A percentile compares a stretch with the other conserved stretches of the same genome.
Evolutionary conservation across 2,797 vertebrate genomes (phyloP).

Genomic region (Chrosomus eos): DNA sequence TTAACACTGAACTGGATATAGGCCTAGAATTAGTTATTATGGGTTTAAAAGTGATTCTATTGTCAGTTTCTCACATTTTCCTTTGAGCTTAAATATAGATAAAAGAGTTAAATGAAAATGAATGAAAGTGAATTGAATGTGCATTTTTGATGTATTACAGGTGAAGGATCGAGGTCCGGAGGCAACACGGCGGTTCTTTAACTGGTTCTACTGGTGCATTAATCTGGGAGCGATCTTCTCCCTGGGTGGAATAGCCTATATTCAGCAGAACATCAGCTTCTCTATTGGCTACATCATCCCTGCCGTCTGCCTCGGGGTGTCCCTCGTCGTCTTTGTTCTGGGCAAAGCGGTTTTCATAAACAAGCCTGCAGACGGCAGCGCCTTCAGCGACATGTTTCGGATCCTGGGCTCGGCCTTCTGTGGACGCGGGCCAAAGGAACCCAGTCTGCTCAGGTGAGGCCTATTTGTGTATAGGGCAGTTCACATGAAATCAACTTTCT

Average conservation of each 20-base stretch:
- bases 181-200: conserved; percentile 95
- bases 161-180: conserved; percentile 95
- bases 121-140: not conserved
- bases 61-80: not conserved
- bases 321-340: conserved; percentile 89
- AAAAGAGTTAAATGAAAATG: not conserved
- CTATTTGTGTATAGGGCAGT: not conserved
- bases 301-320: conserved; percentile 87
- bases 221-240: conserved; percentile 94
- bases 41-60: not conserved
- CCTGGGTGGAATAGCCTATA: conserved; percentile 90
- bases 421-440: conserved; percentile 69
- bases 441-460: conserved; percentile 79
- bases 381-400: conserved; percentile 91
- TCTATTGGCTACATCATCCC: conserved; percentile 88
- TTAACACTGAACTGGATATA: not conserved
- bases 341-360: conserved; percentile 90
- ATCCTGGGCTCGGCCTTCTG: conserved; percentile 87
- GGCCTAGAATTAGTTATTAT: not conserved
- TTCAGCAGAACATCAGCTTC: conserved; percentile 93
- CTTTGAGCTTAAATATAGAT: not conserved
- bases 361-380: conserved; percentile 93
- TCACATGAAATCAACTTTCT: not conserved
- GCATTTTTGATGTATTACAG: conserved; percentile 62
- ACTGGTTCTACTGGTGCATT: conserved; percentile 99